These are phyloP conservation scores for Parochlus steinenii DNA, from an alignment of 2,888 invertebrate genomes.

Conservation along the genomic window DNA sequence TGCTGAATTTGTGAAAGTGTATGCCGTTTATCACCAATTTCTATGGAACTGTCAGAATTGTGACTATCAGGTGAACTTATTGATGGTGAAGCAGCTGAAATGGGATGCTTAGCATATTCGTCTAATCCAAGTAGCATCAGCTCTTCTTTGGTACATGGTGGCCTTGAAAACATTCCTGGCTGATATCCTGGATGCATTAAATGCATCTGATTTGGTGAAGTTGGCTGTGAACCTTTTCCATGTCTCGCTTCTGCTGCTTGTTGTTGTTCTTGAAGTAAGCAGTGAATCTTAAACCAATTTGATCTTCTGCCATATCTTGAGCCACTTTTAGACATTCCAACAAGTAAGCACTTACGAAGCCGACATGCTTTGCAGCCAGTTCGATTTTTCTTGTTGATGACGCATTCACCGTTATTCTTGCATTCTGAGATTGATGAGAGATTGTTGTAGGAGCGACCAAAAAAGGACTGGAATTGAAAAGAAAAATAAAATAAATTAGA, in stretches of 20 bases:
- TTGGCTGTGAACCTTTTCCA: constrained; percentile 31
- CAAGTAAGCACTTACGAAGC: constrained; percentile 71
- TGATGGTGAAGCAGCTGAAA: constrained; percentile 46
- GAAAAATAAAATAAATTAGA: no score
- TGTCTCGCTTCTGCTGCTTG: constrained; percentile 38
- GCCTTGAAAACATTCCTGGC: constrained; percentile 34
- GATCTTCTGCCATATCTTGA: constrained; percentile 81
- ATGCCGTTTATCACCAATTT: constrained; percentile 45
- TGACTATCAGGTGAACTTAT: constrained; percentile 71
- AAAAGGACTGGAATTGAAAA: constrained; percentile 68
- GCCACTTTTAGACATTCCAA: constrained; percentile 89
- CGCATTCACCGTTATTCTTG: constrained; percentile 84
- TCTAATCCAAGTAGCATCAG: constrained; percentile 49
- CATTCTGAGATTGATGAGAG: constrained; percentile 78
- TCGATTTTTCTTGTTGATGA: constrained; percentile 87
- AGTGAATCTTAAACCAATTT: constrained; percentile 94
- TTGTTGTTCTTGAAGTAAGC: constrained; percentile 74
- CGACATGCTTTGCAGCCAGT: constrained; percentile 92
- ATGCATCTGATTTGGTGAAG: no score
- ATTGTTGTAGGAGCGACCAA: constrained; percentile 89
- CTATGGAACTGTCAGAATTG: constrained; percentile 64
- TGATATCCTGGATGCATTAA: constrained; percentile 13
- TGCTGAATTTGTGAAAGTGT: no score
- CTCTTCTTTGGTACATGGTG: constrained; percentile 47
- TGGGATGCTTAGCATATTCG: constrained; percentile 44